Base-by-base conservation (phyloP, 2,888 invertebrate genomes). In the Limnephilus lunatus region DNA sequence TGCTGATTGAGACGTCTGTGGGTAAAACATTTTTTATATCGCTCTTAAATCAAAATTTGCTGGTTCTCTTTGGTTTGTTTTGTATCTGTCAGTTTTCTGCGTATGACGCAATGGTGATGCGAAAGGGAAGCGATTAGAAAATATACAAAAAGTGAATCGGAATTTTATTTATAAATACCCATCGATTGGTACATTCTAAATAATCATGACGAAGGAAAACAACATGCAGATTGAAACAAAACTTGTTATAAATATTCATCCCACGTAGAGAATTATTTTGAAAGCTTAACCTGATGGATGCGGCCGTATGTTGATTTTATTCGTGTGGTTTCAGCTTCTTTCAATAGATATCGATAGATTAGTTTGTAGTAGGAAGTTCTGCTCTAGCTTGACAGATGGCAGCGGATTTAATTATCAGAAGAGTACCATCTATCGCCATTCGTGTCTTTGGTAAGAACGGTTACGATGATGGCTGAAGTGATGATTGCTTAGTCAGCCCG, bases 81-180 rank as follows among this genome's bases (percentile, higher is more conserved):
- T 32, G 30, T 19, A 82, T 82, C 82, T 82, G 82, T 82, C 82
- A 82, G 82, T 82, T 82, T 82, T 82, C 14, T 82, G 32, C 82
- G 82, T 11, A 82, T 82, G 82, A 82, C 82, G 82, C 32, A 82
- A 32, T 32, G 82, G 14, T 82, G 82, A 82, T 31, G 82, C 82
- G 30, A 32, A 32, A 32, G 25, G 68, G 68, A 68, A 68, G 25
- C 25, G 68, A 25, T n/a, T 9, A 7, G 30, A 86, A 86, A 48
- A 86, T 44, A 44, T 15, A 48, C 44, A 30, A 86, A 39, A 86
- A 39, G 25, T 30, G 0, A 48, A n/a, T 44, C 44, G 86, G 44
- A 86, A 86, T 86, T 30, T 86, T 44, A n/a, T n/a, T 86, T 86
- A 15, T 86, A 86, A 86, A 86, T 86, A 44, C 3, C 35, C 30